These are phyloP conservation scores for Rhynchonycteris naso DNA, from an alignment of 2,797 vertebrate species.

Conservation along the genomic window DNA sequence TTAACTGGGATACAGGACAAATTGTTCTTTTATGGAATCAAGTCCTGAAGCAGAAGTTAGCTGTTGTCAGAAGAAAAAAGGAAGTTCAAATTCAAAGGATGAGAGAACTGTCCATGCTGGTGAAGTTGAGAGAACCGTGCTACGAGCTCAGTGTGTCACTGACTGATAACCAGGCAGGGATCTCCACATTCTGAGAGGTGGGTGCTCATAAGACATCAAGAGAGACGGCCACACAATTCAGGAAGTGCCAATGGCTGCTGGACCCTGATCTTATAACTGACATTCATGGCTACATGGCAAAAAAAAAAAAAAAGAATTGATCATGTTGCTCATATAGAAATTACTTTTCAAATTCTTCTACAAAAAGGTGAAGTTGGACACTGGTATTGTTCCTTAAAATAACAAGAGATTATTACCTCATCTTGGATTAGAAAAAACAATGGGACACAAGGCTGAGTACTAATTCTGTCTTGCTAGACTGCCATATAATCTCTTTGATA, in stretches of 20 bases:
- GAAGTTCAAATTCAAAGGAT: neutral
- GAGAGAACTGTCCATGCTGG: neutral
- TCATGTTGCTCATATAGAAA: neutral
- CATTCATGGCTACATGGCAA: neutral
- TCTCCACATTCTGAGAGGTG: neutral
- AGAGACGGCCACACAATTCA: neutral
- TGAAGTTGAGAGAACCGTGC: neutral
- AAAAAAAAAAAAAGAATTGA: neutral
- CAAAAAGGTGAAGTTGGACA: neutral
- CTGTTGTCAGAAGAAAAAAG: neutral
- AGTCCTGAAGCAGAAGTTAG: neutral
- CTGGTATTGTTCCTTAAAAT: neutral
- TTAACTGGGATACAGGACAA: neutral
- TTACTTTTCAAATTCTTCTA: neutral
- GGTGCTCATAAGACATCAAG: neutral
- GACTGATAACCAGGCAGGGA: neutral
- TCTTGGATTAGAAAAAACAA: neutral
- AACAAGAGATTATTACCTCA: conserved; percentile 22
- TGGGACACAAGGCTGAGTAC: neutral
- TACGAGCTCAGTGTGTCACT: neutral
- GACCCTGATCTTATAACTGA: neutral
- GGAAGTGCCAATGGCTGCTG: neutral
- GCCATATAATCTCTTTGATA: conserved; percentile 5
- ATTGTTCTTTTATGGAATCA: neutral
- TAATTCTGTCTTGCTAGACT: neutral